Evolutionary conservation across 64 coral and sea anemone species (phyloP), one percentile per base, ranked within the genome.

Genomic region (Cladopsammia gracilis): DNA sequence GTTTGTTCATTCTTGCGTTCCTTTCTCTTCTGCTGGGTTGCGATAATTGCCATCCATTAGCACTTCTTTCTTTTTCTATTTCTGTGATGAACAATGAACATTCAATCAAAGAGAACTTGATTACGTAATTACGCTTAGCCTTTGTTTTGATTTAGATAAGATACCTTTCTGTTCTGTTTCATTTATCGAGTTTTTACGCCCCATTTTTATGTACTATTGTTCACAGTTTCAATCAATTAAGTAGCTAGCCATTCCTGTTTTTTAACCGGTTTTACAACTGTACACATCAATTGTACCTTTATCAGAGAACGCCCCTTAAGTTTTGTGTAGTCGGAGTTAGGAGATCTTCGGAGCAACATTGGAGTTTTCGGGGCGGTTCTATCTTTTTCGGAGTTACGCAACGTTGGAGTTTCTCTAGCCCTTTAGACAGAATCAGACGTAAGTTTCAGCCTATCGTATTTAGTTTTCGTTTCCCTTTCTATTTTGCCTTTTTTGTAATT

Each of bases 381-480:
- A 70, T 70, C 66, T 70, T 70, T 70, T 70, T 70, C 66, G 66
- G 66, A 70, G 66, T 70, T 70, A 43, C 22, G 23, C 23, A 70
- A 70, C 66, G 22, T 16, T 64, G 62, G 66, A 25, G 66, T 70
- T 70, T 70, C 7, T 24, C 23, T 70, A 70, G 66, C 66, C 66
- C 66, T 70, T 70, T 70, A 70, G 66, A 70, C 66, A 70, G 66
- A 22, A 70, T 70, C 66, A 70, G 66, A 70, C 66, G 66, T 70
- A 70, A 70, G 66, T 70, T 70, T 70, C 66, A 10, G 53, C 53
- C 12, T 56, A 56, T 6, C 6, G 53, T 56, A 56, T 56, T 56
- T 56, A 56, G 53, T 56, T 56, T 3, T 56, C 53, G 0, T 56
- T 56, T 56, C 12, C 66, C 34, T 26, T 70, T 70, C 24, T 10